Evolutionary conservation across 2,888 invertebrate genomes (phyloP), one percentile per base, ranked within the genome.

Genomic region (Omphaloscelis lunosa): DNA sequence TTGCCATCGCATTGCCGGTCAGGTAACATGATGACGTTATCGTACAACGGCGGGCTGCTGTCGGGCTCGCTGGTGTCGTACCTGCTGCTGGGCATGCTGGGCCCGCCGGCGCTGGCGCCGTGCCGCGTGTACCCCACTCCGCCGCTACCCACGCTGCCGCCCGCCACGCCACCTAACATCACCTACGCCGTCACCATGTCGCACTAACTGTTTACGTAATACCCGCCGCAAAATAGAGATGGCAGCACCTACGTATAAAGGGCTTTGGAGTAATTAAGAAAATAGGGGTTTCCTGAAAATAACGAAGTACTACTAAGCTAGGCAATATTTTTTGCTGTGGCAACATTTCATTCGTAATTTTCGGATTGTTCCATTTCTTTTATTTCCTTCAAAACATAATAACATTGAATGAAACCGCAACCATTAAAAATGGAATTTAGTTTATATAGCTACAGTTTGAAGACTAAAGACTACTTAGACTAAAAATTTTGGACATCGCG

Each of bases 21-120:
- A 98, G 98, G 98, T 68, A 99, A 99, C 92, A 98, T 99, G 94
- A 99, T 99, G 99, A 99, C 99, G 0, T 93, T 99, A 4, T 98
- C 99, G 0, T 99, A 99, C 95, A 99, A 98, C 93, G 97, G 98
- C 59, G 99, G 99, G 0, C 96, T 99, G 70, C 98, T 99, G 0
- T 97, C 98, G 0, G 99, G 99, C 2, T 98, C 99, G 0, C 94
- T 98, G 29, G 97, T 98, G 72, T 99, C 99, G 0, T 99, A 99
- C 91, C 96, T 98, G 34, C 96, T 99, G 82, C 97, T 98, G 89
- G 95, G 97, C 83, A 97, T 97, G 97, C 89, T 97, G 69, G 97
- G 97, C 0, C 95, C 97, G 0, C 97, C 97, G 62, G 92, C 97
- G 2, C 89, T 90, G 7, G 93, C 95, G 68, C 97, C 97, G 0